Conservation (phyloP, 2,797 vertebrate genomes). For the Cyclura pinguis region DNA sequence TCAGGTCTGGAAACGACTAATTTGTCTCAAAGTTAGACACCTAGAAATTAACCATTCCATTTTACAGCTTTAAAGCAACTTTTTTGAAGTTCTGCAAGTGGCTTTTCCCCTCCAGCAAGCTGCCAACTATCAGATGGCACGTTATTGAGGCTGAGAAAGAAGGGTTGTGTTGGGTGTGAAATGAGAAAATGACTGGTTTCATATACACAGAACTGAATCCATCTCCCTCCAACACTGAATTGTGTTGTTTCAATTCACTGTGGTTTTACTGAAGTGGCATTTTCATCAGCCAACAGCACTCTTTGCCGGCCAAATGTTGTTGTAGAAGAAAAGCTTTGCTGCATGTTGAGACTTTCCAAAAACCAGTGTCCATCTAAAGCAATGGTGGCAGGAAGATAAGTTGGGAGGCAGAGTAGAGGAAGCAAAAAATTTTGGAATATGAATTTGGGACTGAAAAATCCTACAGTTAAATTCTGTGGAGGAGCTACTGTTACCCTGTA, state of each 20-base stretch:
- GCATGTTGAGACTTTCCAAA: neutral
- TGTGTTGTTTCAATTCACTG: constrained; percentile 8
- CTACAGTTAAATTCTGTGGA: too few relatives aligned
- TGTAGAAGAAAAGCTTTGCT: neutral
- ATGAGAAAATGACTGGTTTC: neutral
- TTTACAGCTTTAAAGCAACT: neutral
- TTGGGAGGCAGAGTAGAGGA: neutral
- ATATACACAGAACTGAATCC: neutral
- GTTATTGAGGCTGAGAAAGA: neutral
- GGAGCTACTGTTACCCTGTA: too few relatives aligned
- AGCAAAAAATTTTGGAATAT: neutral
- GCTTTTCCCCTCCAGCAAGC: neutral
- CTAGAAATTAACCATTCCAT: neutral
- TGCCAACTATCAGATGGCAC: neutral
- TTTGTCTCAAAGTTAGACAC: neutral
- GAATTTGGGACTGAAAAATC: neutral
- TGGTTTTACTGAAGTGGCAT: neutral
- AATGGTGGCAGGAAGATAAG: neutral
- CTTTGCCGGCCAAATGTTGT: neutral
- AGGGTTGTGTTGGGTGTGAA: neutral
- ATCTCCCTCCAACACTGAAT: neutral
- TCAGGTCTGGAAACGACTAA: too few relatives aligned
- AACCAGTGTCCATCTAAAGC: neutral
- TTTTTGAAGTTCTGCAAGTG: neutral
- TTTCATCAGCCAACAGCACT: neutral